Base-by-base conservation (phyloP, 2,113 vertebrate genomes). In the Chrysochloris asiatica region DNA sequence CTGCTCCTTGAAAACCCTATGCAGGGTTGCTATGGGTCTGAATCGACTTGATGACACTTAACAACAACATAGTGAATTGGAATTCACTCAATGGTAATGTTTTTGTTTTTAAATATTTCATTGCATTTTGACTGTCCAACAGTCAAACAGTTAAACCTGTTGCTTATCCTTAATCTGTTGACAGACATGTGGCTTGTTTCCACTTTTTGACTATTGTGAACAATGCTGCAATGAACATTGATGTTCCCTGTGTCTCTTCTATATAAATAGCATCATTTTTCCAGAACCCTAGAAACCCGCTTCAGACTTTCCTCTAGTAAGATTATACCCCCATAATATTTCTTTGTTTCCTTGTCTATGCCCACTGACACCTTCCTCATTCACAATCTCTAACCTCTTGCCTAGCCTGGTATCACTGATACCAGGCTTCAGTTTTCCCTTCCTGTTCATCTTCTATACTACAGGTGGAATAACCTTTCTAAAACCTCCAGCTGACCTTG, bases 291-390 rank as follows among this genome's bases (percentile, higher is more conserved):
- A 21, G 69, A 54, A n/a, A 50, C 22, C n/a, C 36, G 36, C 45
- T 41, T 11, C 86, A 24, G 24, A n/a, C 33, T 24, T n/a, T 67
- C 5, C 41, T 90, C 22, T 24, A 38, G n/a, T 21, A 26, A 43
- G 52, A 11, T 3, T 2, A 21, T 41, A 17, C 22, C 17, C 36
- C 47, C 36, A 5, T 8, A 0, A 4, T 1, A 2, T 47, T 8
- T 30, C 28, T 33, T 43, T 43, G 8, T 19, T 30, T 33, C 38
- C 48, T 47, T 47, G 50, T 76, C 85, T 52, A 0, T 33, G 12
- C 41, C 28, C 45, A 1, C 14, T 12, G 8, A 59, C 4, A 0
- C 28, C 26, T 30, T 7, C 67, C 47, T n/a, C n/a, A n/a, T n/a
- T n/a, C n/a, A n/a, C n/a, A n/a, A n/a, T n/a, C n/a, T 59, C 2